Evolutionary conservation across 2,113 vertebrate genomes (phyloP).

Genomic region (Aythya baeri): DNA sequence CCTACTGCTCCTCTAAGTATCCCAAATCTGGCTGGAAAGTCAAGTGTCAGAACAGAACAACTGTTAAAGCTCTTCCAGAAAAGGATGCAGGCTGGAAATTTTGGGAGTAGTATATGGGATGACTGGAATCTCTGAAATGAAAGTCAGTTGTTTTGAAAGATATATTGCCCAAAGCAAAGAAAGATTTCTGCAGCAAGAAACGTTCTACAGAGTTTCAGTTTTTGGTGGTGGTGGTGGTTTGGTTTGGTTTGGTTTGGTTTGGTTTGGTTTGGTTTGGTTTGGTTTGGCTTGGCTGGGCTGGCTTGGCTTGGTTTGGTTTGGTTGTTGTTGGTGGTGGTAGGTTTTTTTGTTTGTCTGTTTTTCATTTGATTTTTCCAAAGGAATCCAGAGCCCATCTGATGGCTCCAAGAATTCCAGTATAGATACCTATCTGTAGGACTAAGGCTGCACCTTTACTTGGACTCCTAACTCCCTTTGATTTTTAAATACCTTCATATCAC

Average conservation of each 20-base stretch:
- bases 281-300: no score
- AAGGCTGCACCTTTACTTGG: neutral
- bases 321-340: no score
- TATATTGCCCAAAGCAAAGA: neutral
- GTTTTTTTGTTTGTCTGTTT: neutral
- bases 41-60: neutral
- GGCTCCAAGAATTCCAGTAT: neutral
- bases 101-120: neutral
- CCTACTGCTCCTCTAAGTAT: neutral
- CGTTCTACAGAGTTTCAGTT: neutral
- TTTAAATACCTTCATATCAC: neutral
- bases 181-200: neutral
- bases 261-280: no score
- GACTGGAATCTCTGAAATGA: neutral
- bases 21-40: neutral
- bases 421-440: neutral
- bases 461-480: slow-evolving; percentile 19
- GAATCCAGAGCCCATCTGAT: neutral
- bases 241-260: no score
- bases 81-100: neutral
- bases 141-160: neutral
- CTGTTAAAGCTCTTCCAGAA: neutral
- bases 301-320: no score
- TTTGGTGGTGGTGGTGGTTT: neutral
- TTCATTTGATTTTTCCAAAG: neutral